Base-by-base conservation (phyloP, 2,797 vertebrate species). In the Aphelocoma californica region DNA sequence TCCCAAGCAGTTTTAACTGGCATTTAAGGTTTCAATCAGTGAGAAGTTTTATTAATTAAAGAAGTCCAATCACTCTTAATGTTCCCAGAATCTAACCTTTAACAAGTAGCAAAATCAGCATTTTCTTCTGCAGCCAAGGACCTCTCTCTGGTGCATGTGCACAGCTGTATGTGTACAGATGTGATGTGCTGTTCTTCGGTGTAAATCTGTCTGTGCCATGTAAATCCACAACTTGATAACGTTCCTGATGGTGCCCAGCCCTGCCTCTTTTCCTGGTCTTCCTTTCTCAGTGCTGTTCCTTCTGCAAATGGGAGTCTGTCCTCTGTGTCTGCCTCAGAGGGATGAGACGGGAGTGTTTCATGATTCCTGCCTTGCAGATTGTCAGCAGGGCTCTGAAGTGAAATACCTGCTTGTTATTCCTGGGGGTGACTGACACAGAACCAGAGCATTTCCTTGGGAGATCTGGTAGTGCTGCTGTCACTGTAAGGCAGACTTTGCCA, bases 401-500 rank as follows among this genome's bases (percentile, higher is more conserved):
- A 85, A 93, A 85, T 78, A 54, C 61, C 72, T 92, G 54, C 88
- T 85, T 87, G 56, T 85, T 86, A 56, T 69, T 94, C 69, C 65
- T 91, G 92, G 84, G 75, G 88, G 47, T 61, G 65, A 85, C 86
- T 71, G 91, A 65, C 61, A 81, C 34, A 31, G 70, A 86, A 57
- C 53, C 67, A 40, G 50, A 93, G 77, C 13, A 3, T 74, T 87
- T 91, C 71, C 40, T 23, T 78, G n/a, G 61, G 60, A 91, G 88
- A 23, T 71, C 62, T 65, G 64, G 44, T 58, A 14, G 47, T 57
- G 15, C 38, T 90, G 51, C 90, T 92, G 80, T 88, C 93, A 90
- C 92, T 0, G 0, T 38, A 34, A 86, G 86, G 60, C 88, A 81
- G n/a, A 42, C 40, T 88, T 88, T 75, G 66, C 86, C 48, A 51